These are phyloP conservation scores for Barypeithes pellucidus DNA, from an alignment of 2,888 invertebrate species.

Conservation along the genomic window DNA sequence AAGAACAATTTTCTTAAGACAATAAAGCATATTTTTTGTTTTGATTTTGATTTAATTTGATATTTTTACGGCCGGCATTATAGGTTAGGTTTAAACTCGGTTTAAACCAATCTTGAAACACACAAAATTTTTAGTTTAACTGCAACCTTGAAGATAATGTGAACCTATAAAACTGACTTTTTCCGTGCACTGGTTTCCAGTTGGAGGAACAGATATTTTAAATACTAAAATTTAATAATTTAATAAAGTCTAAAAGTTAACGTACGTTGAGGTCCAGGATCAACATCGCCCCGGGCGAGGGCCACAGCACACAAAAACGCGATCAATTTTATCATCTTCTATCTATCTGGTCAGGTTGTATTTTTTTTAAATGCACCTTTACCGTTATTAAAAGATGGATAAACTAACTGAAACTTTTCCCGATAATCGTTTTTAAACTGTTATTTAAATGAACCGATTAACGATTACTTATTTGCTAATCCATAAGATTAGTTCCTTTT, in stretches of 20 bases:
- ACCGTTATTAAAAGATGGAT: constrained; percentile 9
- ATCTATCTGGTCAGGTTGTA: background rate
- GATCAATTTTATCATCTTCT: constrained; percentile 12
- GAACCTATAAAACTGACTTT: too few relatives aligned
- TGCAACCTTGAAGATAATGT: too few relatives aligned
- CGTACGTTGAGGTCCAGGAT: constrained; percentile 13
- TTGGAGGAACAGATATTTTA: too few relatives aligned
- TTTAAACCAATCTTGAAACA: too few relatives aligned
- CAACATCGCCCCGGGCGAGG: background rate
- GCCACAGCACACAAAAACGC: constrained; percentile 11
- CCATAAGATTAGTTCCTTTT: background rate
- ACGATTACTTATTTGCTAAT: constrained; percentile 12
- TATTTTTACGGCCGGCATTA: too few relatives aligned
- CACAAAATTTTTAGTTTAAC: too few relatives aligned
- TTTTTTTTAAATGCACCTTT: constrained; percentile 7
- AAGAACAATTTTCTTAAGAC: too few relatives aligned
- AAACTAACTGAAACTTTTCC: background rate
- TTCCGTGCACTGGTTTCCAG: too few relatives aligned
- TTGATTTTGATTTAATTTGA: too few relatives aligned
- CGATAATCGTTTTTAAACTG: background rate
- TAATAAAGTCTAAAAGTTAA: background rate
- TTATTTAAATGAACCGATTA: constrained; percentile 3
- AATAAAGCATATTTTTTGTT: too few relatives aligned
- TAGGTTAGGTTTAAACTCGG: too few relatives aligned
- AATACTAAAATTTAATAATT: too few relatives aligned